Evolutionary conservation across 1,140 invertebrate species (phyloP), one percentile per base, ranked within the genome.

Genomic region (Cydia strobilella): DNA sequence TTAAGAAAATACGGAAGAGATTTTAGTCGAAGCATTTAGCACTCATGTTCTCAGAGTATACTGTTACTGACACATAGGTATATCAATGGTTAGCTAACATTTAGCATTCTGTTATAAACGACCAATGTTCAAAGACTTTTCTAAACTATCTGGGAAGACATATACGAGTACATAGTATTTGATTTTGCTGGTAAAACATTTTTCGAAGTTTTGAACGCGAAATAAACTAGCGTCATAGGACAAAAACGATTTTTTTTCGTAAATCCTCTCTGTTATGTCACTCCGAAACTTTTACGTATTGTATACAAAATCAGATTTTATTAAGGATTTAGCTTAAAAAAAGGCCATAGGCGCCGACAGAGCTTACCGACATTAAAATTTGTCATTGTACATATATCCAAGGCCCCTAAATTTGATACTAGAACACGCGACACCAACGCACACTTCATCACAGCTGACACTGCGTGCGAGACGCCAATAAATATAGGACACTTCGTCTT

Each of bases 401-500:
- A 23, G 9, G 20, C 54, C 18, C 18, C 54, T 1, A 10, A 59
- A 23, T 59, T 59, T 59, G 18, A 9, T 23, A 59, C n/a, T 59
- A 23, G 54, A 23, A 12, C 65, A 69, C 65, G 65, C 65, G 65
- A 69, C 65, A 23, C 65, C 15, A 10, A 12, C 31, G 27, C 25
- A 18, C 65, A 69, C 27, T 69, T 35, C 65, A 69, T 69, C 65
- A 69, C 65, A 69, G 65, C 65, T 66, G 62, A 71, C 73, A 74
- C 76, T 82, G 81, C 82, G 82, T 85, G 84, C 75, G 79, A 74
- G 63, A 48, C 76, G 54, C 76, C 77, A 80, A 86, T 87, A 87
- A 87, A 84, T 82, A 80, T 79, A 75, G 80, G 79, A 81, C 81
- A 74, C 31, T 74, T 65, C 62, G 63, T 74, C 73, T 74, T 74